These are phyloP conservation scores for Sinosuthora webbiana DNA, from an alignment of 2,113 vertebrate species.

Conservation along the genomic window DNA sequence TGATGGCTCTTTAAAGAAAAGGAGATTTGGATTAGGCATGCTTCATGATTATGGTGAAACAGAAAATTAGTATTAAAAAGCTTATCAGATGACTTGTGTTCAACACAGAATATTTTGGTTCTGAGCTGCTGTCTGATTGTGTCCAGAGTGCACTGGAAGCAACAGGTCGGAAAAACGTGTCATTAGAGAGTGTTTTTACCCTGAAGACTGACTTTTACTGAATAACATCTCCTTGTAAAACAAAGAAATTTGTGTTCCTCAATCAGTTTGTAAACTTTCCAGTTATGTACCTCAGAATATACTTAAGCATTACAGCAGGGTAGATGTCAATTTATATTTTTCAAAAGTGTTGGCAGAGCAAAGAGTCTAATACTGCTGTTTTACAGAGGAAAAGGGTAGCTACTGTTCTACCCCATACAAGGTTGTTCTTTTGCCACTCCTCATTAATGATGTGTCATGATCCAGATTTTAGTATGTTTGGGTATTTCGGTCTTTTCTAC, in stretches of 20 bases:
- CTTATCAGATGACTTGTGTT: neutral
- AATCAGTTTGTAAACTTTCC: neutral
- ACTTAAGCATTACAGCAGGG: neutral
- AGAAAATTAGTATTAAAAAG: neutral
- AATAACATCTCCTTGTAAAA: neutral
- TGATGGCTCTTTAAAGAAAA: neutral
- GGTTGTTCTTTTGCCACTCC: constrained; percentile 8
- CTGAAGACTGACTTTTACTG: neutral
- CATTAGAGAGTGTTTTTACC: neutral
- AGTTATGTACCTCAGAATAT: neutral
- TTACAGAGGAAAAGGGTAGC: neutral
- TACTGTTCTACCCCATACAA: neutral
- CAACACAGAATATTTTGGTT: neutral
- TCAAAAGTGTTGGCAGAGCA: neutral
- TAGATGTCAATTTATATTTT: neutral
- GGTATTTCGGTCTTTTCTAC: constrained; percentile 32
- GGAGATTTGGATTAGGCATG: neutral
- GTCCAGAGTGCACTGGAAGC: neutral
- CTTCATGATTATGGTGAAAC: neutral
- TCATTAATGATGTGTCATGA: constrained; percentile 12
- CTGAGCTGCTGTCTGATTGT: neutral
- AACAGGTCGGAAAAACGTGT: neutral
- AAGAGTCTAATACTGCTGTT: neutral
- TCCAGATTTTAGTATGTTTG: constrained; percentile 10
- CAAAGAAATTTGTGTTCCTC: neutral